A percentile compares a stretch with the other conserved stretches of the same genome.
phyloP scores from a whole-genome alignment of 2,113 vertebrate genomes.

The Brachyistius frenatus region DNA sequence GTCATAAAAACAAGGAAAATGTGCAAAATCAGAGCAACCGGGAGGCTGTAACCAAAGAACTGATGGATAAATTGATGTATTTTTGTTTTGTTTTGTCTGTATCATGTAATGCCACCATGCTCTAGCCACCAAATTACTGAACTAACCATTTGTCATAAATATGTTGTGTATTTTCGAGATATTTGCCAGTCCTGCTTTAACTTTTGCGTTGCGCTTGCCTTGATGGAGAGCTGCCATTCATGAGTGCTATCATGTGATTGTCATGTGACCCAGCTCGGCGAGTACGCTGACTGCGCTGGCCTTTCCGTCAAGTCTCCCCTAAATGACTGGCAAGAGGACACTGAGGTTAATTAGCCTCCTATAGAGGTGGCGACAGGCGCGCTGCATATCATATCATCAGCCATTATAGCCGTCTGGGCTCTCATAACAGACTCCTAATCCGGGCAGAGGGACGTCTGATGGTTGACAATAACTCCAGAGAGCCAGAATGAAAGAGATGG shows the following conservation, averaged over 20 bases:
- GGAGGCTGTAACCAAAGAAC: too few species aligned
- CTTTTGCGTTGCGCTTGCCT: not conserved
- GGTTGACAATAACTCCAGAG: conserved; percentile 68
- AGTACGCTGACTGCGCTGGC: conserved; percentile 4
- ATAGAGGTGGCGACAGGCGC: conserved; percentile 46
- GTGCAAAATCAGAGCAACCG: too few species aligned
- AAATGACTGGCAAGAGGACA: conserved; percentile 58
- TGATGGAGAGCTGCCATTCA: not conserved
- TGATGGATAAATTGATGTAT: too few species aligned
- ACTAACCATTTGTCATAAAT: too few species aligned
- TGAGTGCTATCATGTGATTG: not conserved
- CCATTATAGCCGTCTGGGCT: conserved; percentile 59
- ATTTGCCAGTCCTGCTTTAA: not conserved
- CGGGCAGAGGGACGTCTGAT: conserved; percentile 58
- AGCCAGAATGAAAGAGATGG: conserved; percentile 51
- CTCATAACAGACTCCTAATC: conserved; percentile 71
- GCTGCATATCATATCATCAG: conserved; percentile 67
- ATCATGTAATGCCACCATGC: too few species aligned
- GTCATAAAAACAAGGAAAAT: too few species aligned
- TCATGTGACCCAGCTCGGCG: not conserved
- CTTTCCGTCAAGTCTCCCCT: conserved; percentile 29
- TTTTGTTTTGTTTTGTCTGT: too few species aligned
- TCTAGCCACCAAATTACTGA: too few species aligned
- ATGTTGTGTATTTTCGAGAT: too few species aligned
- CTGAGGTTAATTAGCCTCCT: conserved; percentile 67